Evolutionary conservation across 2,797 vertebrate genomes (phyloP), one percentile per base, ranked within the genome.

Genomic region (Siniperca obscura): DNA sequence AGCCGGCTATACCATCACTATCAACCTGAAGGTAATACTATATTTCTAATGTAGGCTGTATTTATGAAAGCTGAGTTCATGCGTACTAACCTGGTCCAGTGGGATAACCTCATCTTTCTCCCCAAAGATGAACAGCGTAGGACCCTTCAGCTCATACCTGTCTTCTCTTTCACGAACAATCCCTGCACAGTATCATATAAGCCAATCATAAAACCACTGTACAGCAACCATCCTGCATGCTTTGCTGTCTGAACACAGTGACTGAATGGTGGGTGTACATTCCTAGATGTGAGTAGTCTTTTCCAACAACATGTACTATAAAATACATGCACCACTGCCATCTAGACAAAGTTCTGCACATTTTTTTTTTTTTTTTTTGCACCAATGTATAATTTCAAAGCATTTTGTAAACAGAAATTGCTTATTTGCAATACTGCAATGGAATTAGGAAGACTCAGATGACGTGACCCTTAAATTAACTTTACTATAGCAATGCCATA

Each of bases 111-210:
- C 0, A 80, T 97, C 96, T 0, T 97, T 97, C 72, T 97, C 96
- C 0, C 66, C 96, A 92, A 97, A 98, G 90, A 97, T 95, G 36
- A 97, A 98, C 81, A 97, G 88, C 0, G 94, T 97, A 22, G 96
- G 95, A 75, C 90, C 95, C 83, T 95, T 94, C 11, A 98, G 82
- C 2, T 72, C 85, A 62, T 94, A 94, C 14, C 81, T 74, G 21
- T 96, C 93, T 25, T 96, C 96, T 4, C 52, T 86, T 22, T 96
- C 95, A 27, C 74, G 92, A 68, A 97, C 44, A 56, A 96, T 94
- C 67, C 96, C 97, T 98, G 78, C 46, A 74, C 16, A 76, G 7
- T 0, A 12, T 61, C 38, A 70, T 3, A 77, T 8, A n/a, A 70
- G 3, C 1, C 11, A 3, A 13, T 69, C 25, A 21, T 21, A 8